phyloP scores from a whole-genome alignment of 2,113 vertebrate genomes.

The Porphyrio hochstetteri region DNA sequence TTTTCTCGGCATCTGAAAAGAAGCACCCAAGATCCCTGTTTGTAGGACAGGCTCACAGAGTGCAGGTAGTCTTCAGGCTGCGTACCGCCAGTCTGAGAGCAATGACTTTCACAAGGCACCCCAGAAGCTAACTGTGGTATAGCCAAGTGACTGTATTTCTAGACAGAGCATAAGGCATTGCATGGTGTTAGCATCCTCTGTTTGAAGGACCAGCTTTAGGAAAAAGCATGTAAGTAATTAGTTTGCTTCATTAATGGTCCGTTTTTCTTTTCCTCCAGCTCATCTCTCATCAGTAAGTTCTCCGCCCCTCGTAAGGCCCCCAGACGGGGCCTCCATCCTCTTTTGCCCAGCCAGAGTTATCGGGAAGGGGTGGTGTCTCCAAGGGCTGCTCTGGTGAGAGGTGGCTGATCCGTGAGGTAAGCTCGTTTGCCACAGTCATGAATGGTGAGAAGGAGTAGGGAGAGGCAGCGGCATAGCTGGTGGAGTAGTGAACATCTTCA shows the following conservation, averaged over 20 bases:
- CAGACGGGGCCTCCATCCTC: conserved; percentile 82
- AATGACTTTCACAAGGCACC: neutral
- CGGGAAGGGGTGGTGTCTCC: conserved; percentile 63
- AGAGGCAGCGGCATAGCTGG: conserved; percentile 73
- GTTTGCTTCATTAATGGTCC: neutral
- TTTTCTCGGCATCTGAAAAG: neutral
- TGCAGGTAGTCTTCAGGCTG: neutral
- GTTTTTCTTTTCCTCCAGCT: neutral
- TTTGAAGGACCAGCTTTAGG: neutral
- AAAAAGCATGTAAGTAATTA: fast-evolving
- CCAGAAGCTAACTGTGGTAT: neutral
- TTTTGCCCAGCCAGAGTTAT: conserved; percentile 80
- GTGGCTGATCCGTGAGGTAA: conserved; percentile 77
- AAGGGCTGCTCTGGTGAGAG: conserved; percentile 73
- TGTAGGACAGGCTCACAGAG: neutral
- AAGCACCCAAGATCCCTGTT: neutral
- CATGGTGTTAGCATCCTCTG: neutral
- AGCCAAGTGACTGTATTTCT: neutral
- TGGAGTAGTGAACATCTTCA: conserved; percentile 84
- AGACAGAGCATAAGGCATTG: neutral
- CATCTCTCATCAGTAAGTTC: conserved; percentile 78
- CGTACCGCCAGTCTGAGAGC: neutral
- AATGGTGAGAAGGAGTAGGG: conserved; percentile 81
- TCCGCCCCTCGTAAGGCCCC: conserved; percentile 84
- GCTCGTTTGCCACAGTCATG: conserved; percentile 76